Percentiles rank a stretch among this genome's conserved stretches.
Conservation (phyloP, 1,140 invertebrate genomes). For the Drosophila fuyamai region DNA sequence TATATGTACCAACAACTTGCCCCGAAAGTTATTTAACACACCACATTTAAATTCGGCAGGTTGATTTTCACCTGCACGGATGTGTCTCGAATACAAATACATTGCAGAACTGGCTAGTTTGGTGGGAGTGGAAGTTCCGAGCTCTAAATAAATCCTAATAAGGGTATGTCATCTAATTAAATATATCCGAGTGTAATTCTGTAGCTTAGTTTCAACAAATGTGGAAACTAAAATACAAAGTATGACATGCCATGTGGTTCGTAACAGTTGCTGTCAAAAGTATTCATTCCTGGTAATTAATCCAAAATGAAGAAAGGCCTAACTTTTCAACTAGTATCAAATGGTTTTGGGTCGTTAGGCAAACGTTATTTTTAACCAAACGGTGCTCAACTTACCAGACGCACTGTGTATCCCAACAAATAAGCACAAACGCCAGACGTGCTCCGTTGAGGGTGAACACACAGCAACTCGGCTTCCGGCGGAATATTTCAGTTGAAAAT, state of each 20-base stretch:
- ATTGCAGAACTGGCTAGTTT: constrained; percentile 27
- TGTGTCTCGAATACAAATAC: constrained; percentile 59
- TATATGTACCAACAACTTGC: constrained; percentile 1
- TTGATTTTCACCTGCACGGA: constrained; percentile 55
- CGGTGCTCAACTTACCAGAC: constrained; percentile 12
- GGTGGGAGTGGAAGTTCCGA: neutral
- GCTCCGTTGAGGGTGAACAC: constrained; percentile 26
- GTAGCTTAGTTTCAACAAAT: constrained; percentile 71
- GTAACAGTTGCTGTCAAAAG: constrained; percentile 28
- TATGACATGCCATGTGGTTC: constrained; percentile 11
- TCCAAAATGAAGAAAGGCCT: neutral
- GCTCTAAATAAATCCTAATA: constrained; percentile 61
- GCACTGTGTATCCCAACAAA: constrained; percentile 50
- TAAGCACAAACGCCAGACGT: constrained; percentile 35
- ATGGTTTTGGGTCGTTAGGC: neutral
- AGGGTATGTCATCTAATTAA: constrained; percentile 72
- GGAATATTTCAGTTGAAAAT: constrained; percentile 82
- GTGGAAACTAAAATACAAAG: constrained; percentile 67
- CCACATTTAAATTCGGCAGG: constrained; percentile 48
- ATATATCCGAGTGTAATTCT: constrained; percentile 69
- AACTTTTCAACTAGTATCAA: neutral
- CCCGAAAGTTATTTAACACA: constrained; percentile 20
- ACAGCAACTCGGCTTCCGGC: constrained; percentile 60
- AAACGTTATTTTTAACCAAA: constrained; percentile 11
- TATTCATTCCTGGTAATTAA: constrained; percentile 16